Base-by-base conservation (phyloP, 2,888 invertebrate genomes). In the Thymelicus acteon region DNA sequence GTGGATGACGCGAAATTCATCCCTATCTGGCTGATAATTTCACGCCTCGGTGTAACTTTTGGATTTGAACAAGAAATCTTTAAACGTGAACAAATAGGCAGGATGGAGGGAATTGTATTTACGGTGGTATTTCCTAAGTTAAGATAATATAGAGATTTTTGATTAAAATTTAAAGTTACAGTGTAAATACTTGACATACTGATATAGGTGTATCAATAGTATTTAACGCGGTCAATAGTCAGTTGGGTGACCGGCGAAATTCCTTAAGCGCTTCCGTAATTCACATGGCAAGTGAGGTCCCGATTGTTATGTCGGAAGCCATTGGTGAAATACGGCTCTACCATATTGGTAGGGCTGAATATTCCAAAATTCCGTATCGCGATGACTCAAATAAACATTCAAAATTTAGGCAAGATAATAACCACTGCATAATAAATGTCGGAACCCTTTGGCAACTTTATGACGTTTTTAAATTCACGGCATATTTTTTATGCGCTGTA, bases 1-100 rank as follows among this genome's bases (percentile, higher is more conserved):
- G 86, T 88, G 90, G 88, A 91, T 93, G 92, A 91, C 89, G 92
- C 90, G 89, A 92, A 92, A 92, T 92, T 92, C 90, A 91, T 90
- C 87, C 82, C 82, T 83, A 88, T 83, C 87, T 88, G 84, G 83
- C 86, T 85, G 82, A 88, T 87, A 92, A 93, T 92, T 93, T 92
- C 85, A 92, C 90, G 92, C 89, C 84, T 84, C 88, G 86, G 80
- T 88, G 86, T 89, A 85, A 84, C 82, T 85, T 85, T 85, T 84
- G 78, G 82, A 85, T 86, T 85, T 84, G 85, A 88, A 90, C 87
- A 87, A 85, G 85, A 86, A 87, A 84, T 71, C 54, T 72, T 58
- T 54, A 68, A 65, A 66, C 39, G 37, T 61, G 61, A 54, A 71
- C 54, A 71, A 71, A 71, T 65, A 65, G 15, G 49, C 15, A 40